phyloP scores from a whole-genome alignment of 2,797 vertebrate genomes.

The Acanthurus tractus region DNA sequence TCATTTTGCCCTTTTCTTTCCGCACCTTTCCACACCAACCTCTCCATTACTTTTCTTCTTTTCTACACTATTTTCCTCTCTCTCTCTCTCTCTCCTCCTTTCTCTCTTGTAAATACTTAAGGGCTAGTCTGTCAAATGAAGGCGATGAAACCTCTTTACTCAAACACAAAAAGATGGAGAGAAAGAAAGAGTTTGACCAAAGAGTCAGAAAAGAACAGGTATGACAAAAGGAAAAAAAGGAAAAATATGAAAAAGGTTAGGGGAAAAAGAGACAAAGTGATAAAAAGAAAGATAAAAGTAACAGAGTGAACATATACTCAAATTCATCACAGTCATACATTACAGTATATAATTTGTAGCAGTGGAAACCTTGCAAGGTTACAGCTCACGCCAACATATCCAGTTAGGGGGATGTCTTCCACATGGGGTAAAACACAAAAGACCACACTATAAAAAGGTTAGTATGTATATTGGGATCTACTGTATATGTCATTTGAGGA shows the following conservation, averaged over 20 bases:
- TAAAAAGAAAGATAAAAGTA: background rate
- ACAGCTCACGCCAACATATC: slow-evolving; percentile 28
- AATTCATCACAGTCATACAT: slow-evolving; percentile 22
- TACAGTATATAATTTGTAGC: slow-evolving; percentile 14
- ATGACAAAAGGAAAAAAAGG: slow-evolving; percentile 5
- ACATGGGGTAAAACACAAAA: slow-evolving; percentile 24
- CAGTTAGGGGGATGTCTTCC: slow-evolving; percentile 10
- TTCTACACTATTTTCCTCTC: background rate
- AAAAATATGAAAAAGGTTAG: background rate
- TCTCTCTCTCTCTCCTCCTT: background rate
- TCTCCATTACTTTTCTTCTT: slow-evolving; percentile 1
- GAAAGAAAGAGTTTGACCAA: background rate
- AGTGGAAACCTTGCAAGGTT: slow-evolving; percentile 34
- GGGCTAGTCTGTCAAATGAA: slow-evolving; percentile 37
- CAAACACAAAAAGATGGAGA: slow-evolving; percentile 12
- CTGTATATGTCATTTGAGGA: slow-evolving; percentile 2
- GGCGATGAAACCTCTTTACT: slow-evolving; percentile 28
- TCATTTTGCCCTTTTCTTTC: no score
- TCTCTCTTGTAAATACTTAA: slow-evolving; percentile 58
- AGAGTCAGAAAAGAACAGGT: no score
- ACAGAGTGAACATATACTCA: slow-evolving; percentile 4
- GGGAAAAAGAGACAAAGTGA: background rate
- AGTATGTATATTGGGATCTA: background rate
- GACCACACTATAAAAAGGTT: slow-evolving; percentile 15
- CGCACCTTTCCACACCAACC: no score